Evolutionary conservation across 1,140 invertebrate genomes (phyloP), one percentile per base, ranked within the genome.

Genomic region (Dreissena polymorpha): DNA sequence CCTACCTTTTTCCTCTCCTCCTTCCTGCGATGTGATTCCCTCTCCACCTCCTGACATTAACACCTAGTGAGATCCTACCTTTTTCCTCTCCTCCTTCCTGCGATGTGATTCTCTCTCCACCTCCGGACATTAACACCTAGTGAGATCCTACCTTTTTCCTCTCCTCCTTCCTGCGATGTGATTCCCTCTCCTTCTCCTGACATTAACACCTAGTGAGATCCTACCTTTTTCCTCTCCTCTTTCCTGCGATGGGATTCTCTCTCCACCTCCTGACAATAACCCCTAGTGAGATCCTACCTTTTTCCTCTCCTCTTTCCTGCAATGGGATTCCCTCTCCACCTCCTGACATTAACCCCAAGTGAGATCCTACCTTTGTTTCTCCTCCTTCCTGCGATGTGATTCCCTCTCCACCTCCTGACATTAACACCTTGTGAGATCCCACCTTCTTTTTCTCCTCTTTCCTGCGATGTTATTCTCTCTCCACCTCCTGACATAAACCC

Each of bases 291-390:
- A n/a, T 50, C 16, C 53, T 75, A 91, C 90, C 87, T 91, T 85
- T 67, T 91, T 78, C 73, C 91, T 92, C 64, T 90, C 87, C 60
- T 88, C 82, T 6, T 71, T 25, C 73, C 91, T 81, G 65, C 86
- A 85, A 68, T 89, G 88, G 65, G 83, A 87, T 63, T 91, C 91
- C 73, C 77, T 89, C 72, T 92, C 90, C 63, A 86, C 73, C 69
- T 91, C 88, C 27, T 81, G n/a, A n/a, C n/a, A n/a, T n/a, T n/a
- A n/a, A n/a, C n/a, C n/a, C n/a, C n/a, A n/a, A n/a, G n/a, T n/a
- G n/a, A n/a, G n/a, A n/a, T 50, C 16, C 53, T 75, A 91, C 90
- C 87, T 91, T 85, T 67, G 90, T 78, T 91, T 92, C 64, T 90
- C 87, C 60, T 88, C 82, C 7, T 71, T 25, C 73, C 91, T 81